Base-by-base conservation (phyloP, 2,888 invertebrate species). In the Melanotus villosus region DNA sequence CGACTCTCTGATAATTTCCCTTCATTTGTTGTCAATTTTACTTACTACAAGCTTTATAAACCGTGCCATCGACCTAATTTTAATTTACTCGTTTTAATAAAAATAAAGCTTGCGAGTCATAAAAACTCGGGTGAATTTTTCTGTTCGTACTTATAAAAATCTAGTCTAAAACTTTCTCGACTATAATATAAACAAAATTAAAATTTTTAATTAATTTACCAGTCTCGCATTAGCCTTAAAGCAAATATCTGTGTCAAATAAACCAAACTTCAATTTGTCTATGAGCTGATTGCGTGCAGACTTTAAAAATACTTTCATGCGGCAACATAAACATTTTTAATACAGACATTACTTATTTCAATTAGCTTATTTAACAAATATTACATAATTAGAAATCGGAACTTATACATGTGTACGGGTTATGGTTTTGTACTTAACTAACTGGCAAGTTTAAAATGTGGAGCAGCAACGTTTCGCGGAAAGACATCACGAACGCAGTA, bases 371-470 rank as follows among this genome's bases (percentile, higher is more conserved):
- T 65, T 65, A 65, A 65, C 58, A 58, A 50, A 47, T 26, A 58
- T 65, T 65, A 58, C 58, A 18, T 38, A 65, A 65, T 65, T 65
- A 65, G 65, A 65, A 65, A 65, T 65, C 65, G 65, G 57, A 65
- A 58, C 65, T 58, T 14, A n/a, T 34, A 34, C 34, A 12, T n/a
- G n/a, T n/a, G 12, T 34, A 12, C 34, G 34, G 32, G 7, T 34
- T 34, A 12, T 34, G 5, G 34, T 5, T 2, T 34, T 12, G n/a
- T 19, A 12, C 19, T 12, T 6, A 47, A 45, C 19, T 19, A 5
- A 5, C 2, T 5, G 5, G 21, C 9, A 36, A 26, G 45, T 26
- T 23, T 36, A 59, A 54, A 66, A 66, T 59, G 52, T 59, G 14
- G 59, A 66, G 50, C 34, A 59, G 10, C n/a, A n/a, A n/a, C 9